Percentiles rank a stretch among this genome's conserved stretches.
Conservation (phyloP, 37 sponge, comb jelly and placozoan genomes). For the Crambe crambe region DNA sequence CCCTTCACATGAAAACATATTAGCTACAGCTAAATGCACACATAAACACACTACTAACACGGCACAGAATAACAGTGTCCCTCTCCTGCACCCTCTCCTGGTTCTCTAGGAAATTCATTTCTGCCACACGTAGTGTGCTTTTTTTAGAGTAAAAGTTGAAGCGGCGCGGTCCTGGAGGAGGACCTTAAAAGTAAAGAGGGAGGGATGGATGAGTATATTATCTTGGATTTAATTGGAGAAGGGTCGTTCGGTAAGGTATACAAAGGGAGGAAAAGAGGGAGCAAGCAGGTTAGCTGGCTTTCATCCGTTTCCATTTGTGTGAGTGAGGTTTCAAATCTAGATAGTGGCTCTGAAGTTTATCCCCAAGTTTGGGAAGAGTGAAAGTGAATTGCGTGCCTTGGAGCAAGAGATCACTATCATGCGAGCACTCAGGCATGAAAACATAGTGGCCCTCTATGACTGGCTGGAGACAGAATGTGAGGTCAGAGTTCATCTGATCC, state of each 20-base stretch:
- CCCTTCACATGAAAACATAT: constrained; percentile 35
- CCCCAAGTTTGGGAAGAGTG: constrained; percentile 76
- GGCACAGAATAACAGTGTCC: constrained; percentile 82
- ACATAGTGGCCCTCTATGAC: constrained; percentile 85
- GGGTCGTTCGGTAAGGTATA: constrained; percentile 95
- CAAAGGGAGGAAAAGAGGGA: constrained; percentile 75
- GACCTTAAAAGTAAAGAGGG: no score
- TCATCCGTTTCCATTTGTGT: no score
- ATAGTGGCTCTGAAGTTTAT: constrained; percentile 95
- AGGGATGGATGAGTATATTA: constrained; percentile 64
- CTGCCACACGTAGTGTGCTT: background rate
- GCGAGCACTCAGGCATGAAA: constrained; percentile 73
- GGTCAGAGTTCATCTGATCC: constrained; percentile 33
- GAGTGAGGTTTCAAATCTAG: background rate
- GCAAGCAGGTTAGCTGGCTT: constrained; percentile 58
- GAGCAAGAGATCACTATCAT: constrained; percentile 87
- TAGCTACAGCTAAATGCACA: background rate
- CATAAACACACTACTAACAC: constrained; percentile 35
- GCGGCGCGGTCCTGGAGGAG: background rate
- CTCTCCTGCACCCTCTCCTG: constrained; percentile 59
- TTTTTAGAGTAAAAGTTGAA: background rate
- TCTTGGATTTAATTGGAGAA: constrained; percentile 88
- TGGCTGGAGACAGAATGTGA: constrained; percentile 91
- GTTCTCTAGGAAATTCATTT: constrained; percentile 74
- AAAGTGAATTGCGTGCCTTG: constrained; percentile 73